These are phyloP conservation scores for Lithophane ornitopus DNA, from an alignment of 2,888 invertebrate genomes.

Conservation along the genomic window DNA sequence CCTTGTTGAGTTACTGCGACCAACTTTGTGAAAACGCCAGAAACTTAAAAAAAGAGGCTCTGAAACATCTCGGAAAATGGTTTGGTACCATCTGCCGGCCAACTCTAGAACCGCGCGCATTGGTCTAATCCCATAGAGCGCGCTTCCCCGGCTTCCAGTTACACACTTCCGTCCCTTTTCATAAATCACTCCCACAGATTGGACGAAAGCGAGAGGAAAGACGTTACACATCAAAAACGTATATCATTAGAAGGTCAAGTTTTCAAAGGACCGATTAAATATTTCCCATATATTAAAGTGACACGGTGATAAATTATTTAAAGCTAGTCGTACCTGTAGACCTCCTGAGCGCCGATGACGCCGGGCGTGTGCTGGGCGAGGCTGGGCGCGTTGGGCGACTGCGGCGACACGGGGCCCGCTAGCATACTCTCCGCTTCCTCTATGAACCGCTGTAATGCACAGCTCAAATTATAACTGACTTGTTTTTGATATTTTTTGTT, in stretches of 20 bases:
- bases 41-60: neutral
- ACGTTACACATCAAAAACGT: neutral
- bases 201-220: too few relatives aligned
- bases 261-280: neutral
- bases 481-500: too few relatives aligned
- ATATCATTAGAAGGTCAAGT: neutral
- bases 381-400: constrained; percentile 79
- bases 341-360: constrained; percentile 99
- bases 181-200: too few relatives aligned
- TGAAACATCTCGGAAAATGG: too few relatives aligned
- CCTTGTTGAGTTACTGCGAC: neutral
- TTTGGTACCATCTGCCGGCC: too few relatives aligned
- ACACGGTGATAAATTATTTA: neutral
- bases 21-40: neutral
- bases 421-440: constrained; percentile 94
- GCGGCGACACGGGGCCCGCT: constrained; percentile 94
- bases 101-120: too few relatives aligned
- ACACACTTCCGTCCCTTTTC: too few relatives aligned
- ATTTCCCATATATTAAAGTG: too few relatives aligned
- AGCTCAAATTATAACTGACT: neutral
- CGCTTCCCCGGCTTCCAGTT: too few relatives aligned
- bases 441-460: constrained; percentile 45
- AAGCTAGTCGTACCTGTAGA: constrained; percentile 93
- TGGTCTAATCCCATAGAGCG: too few relatives aligned
- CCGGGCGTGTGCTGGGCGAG: constrained; percentile 95